phyloP scores from a whole-genome alignment of 1,140 invertebrate genomes.

The Drosophila leontia region DNA sequence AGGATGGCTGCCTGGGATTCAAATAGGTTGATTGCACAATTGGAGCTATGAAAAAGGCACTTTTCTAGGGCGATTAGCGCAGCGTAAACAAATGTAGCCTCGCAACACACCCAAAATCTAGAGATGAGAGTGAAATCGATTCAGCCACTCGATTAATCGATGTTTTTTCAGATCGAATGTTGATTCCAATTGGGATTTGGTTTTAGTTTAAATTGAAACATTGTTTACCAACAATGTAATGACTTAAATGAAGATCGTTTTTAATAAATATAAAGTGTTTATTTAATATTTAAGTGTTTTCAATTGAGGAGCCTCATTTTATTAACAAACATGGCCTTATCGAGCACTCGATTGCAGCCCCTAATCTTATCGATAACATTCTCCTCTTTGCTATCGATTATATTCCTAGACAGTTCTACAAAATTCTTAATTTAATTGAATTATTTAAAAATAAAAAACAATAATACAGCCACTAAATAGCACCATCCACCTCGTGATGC shows the following conservation, averaged over 20 bases:
- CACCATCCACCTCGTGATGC: slow-evolving; percentile 74
- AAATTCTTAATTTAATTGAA: slow-evolving; percentile 1
- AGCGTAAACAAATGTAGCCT: slow-evolving; percentile 35
- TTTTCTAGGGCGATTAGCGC: slow-evolving; percentile 20
- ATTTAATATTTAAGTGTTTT: no score
- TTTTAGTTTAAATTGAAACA: not conserved
- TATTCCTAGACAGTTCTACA: not conserved
- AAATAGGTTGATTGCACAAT: not conserved
- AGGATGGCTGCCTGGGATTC: no score
- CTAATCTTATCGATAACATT: not conserved
- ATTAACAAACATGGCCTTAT: not conserved
- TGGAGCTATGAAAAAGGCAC: not conserved
- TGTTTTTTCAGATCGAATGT: not conserved
- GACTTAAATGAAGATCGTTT: no score
- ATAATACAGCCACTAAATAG: slow-evolving; percentile 28
- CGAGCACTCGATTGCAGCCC: not conserved
- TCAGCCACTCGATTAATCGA: not conserved
- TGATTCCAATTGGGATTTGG: not conserved
- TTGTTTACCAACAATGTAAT: no score
- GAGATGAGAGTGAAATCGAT: slow-evolving; percentile 6
- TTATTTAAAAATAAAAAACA: not conserved
- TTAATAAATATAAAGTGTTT: no score
- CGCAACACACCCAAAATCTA: slow-evolving; percentile 31
- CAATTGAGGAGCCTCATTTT: no score
- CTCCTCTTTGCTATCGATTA: no score